Evolutionary conservation across 2,113 vertebrate genomes (phyloP).

Genomic region (Synchiropus splendidus): DNA sequence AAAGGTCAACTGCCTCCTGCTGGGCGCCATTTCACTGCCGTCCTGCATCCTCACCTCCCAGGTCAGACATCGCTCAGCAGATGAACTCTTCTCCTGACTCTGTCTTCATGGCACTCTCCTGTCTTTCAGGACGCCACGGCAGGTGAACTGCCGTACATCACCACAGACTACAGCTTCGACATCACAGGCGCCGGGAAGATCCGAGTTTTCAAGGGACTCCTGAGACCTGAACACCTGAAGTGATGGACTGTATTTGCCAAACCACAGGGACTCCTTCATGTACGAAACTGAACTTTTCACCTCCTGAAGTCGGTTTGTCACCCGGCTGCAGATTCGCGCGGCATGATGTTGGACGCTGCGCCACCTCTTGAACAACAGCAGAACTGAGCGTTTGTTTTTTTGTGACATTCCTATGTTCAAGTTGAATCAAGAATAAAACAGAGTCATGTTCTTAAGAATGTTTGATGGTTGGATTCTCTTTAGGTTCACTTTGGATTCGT

Average conservation of each 20-base stretch:
- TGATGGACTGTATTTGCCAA: constrained; percentile 13
- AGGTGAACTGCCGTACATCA: constrained; percentile 80
- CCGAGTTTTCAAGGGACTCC: constrained; percentile 62
- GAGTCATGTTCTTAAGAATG: neutral
- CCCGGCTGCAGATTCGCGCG: too few relatives aligned
- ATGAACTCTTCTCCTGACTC: neutral
- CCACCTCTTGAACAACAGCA: too few relatives aligned
- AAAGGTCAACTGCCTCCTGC: constrained; percentile 82
- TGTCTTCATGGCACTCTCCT: constrained; percentile 17
- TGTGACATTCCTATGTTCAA: constrained; percentile 31
- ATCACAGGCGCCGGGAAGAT: constrained; percentile 78
- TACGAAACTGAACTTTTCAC: constrained; percentile 17
- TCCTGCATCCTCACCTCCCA: constrained; percentile 75
- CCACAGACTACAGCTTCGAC: constrained; percentile 79
- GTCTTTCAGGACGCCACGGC: constrained; percentile 67
- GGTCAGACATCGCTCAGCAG: constrained; percentile 59
- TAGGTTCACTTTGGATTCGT: too few relatives aligned
- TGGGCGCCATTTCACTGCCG: constrained; percentile 76
- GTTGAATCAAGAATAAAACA: constrained; percentile 6
- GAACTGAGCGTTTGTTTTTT: constrained; percentile 21
- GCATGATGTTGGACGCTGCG: too few relatives aligned
- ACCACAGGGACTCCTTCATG: constrained; percentile 5
- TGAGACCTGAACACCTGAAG: constrained; percentile 37
- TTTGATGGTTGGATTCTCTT: too few relatives aligned
- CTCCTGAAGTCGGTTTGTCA: too few relatives aligned